Evolutionary conservation across 2,888 invertebrate species (phyloP).

Genomic region (Latrodectus hesperus): DNA sequence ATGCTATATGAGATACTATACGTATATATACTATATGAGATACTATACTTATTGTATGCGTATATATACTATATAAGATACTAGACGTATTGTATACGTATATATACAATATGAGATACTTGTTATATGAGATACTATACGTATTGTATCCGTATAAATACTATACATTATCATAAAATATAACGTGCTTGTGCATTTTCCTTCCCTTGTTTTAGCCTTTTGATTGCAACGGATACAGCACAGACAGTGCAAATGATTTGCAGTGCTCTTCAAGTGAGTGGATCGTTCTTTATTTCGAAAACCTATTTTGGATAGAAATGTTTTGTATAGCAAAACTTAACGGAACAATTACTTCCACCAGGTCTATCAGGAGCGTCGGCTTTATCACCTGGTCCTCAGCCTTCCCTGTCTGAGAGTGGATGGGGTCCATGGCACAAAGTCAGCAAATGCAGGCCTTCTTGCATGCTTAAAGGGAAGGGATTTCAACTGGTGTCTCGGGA

Average conservation of each 20-base stretch:
- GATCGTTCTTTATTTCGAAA: not conserved
- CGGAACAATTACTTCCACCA: not conserved
- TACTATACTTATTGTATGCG: no score
- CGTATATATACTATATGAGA: no score
- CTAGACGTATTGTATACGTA: no score
- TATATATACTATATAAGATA: no score
- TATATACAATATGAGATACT: no score
- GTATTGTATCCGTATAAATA: no score
- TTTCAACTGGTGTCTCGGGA: conserved; percentile 71
- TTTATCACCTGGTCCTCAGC: conserved; percentile 53
- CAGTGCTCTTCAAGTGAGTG: conserved; percentile 60
- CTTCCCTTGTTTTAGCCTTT: conserved; percentile 51
- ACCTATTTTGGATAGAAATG: not conserved
- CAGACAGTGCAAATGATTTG: conserved; percentile 60
- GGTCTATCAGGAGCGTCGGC: conserved; percentile 60
- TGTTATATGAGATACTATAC: no score
- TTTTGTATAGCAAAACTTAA: no score
- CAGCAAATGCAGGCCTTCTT: conserved; percentile 69
- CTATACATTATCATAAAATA: no score
- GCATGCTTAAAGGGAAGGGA: conserved; percentile 68
- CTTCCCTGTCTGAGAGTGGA: conserved; percentile 42
- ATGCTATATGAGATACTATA: no score
- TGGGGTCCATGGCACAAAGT: conserved; percentile 70
- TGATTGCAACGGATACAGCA: conserved; percentile 68
- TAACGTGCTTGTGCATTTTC: not conserved